These are phyloP conservation scores for Campoplex nolae DNA, from an alignment of 2,888 invertebrate species.

Conservation along the genomic window DNA sequence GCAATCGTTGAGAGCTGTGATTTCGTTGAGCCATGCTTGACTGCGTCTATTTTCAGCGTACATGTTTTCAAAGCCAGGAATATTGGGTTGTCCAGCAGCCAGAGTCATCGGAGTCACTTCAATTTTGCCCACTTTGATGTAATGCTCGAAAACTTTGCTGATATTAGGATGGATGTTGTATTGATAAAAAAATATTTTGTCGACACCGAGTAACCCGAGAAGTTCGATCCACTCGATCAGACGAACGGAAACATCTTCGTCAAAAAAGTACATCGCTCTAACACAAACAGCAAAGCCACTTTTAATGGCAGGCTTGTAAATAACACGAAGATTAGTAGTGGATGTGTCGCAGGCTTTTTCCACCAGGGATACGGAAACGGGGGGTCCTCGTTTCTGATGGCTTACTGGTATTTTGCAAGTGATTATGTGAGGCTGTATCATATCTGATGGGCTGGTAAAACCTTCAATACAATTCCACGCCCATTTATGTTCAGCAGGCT, in stretches of 20 bases:
- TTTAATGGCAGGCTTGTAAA: conserved; percentile 90
- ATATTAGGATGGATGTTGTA: conserved; percentile 95
- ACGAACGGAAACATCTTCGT: conserved; percentile 93
- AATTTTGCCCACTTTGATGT: conserved; percentile 88
- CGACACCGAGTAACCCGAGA: conserved; percentile 93
- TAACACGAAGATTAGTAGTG: conserved; percentile 93
- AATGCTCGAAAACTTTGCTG: conserved; percentile 90
- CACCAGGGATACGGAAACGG: conserved; percentile 94
- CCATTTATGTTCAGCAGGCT: conserved; percentile 95
- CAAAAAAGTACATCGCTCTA: conserved; percentile 96
- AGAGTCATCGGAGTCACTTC: conserved; percentile 93
- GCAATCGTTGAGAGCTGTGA: conserved; percentile 98
- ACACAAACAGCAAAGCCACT: conserved; percentile 96
- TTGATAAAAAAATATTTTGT: conserved; percentile 93
- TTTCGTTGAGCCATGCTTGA: conserved; percentile 95
- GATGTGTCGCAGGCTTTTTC: conserved; percentile 94
- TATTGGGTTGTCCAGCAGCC: conserved; percentile 96
- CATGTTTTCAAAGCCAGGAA: conserved; percentile 94
- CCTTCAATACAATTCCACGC: conserved; percentile 98
- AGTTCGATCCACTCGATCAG: conserved; percentile 98
- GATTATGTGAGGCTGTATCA: conserved; percentile 92
- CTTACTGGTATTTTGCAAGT: conserved; percentile 94
- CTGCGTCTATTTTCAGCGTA: conserved; percentile 96
- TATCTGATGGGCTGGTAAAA: conserved; percentile 93
- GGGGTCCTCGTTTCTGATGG: conserved; percentile 89